phyloP scores from a whole-genome alignment of 2,888 invertebrate species.

The Brachyopa scutellaris region DNA sequence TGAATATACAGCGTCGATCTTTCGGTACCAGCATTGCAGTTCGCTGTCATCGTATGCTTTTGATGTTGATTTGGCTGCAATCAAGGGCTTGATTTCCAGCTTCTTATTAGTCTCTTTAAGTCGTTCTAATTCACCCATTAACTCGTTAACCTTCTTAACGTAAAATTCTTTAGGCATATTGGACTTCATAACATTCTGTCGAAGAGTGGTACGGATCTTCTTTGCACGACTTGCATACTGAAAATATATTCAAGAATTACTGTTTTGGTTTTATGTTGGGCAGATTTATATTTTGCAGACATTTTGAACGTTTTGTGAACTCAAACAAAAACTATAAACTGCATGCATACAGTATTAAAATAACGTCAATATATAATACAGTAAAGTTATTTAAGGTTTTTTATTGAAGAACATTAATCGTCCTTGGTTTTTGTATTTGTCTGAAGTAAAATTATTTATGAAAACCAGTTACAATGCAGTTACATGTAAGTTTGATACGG shows the following conservation, averaged over 20 bases:
- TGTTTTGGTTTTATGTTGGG: no score
- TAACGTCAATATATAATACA: no score
- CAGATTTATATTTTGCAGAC: no score
- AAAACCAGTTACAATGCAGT: no score
- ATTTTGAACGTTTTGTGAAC: no score
- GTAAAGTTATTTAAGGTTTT: no score
- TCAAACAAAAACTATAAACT: no score
- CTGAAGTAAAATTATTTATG: no score
- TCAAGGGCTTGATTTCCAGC: constrained; percentile 75
- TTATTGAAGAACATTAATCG: no score
- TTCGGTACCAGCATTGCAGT: constrained; percentile 78
- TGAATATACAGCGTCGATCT: constrained; percentile 78
- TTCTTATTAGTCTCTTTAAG: constrained; percentile 75
- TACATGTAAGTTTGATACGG: no score
- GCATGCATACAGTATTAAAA: no score
- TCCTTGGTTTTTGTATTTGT: no score
- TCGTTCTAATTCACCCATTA: constrained; percentile 78
- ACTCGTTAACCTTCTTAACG: constrained; percentile 79
- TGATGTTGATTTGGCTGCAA: constrained; percentile 64
- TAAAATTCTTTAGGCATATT: constrained; percentile 82
- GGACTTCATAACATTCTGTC: constrained; percentile 79
- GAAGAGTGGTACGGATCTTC: constrained; percentile 80
- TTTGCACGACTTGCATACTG: constrained; percentile 81
- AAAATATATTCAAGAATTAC: not conserved
- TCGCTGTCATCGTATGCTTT: constrained; percentile 75